Evolutionary conservation across 2,797 vertebrate species (phyloP), one percentile per base, ranked within the genome.

Genomic region (Chrysocyon brachyurus): DNA sequence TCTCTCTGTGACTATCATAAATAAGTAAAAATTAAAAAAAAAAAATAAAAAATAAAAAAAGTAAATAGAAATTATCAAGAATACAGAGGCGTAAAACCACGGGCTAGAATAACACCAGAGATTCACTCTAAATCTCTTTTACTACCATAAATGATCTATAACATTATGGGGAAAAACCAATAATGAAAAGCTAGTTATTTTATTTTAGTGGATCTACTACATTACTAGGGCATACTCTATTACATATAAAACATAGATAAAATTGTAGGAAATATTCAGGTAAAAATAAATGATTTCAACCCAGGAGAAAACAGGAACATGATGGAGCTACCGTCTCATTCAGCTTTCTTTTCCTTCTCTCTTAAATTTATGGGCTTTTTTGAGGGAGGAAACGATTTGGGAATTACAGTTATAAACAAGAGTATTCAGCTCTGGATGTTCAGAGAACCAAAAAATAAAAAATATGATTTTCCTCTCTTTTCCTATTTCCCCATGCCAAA

Each of bases 281-380:
- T 63, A 31, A 93, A 90, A 79, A 70, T 63, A 91, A 91, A n/a
- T 87, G 26, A 54, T 15, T 9, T 81, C 26, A 14, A 49, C 46
- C 85, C 3, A 86, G 16, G 4, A 82, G 59, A 82, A 92, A 83
- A 94, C 0, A 94, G 21, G 22, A 93, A 79, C 36, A 49, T 56
- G 26, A 68, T 40, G 21, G 5, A 16, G 54, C 26, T 90, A 82
- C n/a, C 79, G 26, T 94, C 72, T 88, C 88, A 79, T 26, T 94
- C 49, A 92, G 73, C 24, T 91, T 94, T 81, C 36, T 61, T 82
- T 89, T 94, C 88, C 36, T 96, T 91, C 52, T 70, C n/a, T 82
- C 28, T 84, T 85, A 79, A 89, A 87, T 95, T 92, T 22, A 11
- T 77, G 75, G 61, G 52, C 33, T n/a, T 77, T 78, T 77, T 21